These are phyloP conservation scores for Drosophila formosana DNA, from an alignment of 2,888 invertebrate species.

Conservation along the genomic window DNA sequence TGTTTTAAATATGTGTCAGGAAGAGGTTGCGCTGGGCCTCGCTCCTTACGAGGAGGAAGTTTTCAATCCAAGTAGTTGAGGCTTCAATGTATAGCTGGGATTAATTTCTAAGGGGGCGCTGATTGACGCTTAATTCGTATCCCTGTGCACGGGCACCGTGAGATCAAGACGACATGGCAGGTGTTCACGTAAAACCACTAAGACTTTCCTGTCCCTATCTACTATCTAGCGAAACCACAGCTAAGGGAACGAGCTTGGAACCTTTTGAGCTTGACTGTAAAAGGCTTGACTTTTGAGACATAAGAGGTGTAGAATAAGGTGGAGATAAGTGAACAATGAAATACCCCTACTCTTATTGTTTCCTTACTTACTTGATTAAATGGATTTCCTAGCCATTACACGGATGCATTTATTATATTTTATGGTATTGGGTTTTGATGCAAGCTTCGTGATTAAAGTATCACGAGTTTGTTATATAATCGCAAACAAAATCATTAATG, in stretches of 20 bases:
- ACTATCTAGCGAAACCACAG: slow-evolving; percentile 86
- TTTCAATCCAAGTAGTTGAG: no score
- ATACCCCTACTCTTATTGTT: slow-evolving; percentile 37
- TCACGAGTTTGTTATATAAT: slow-evolving; percentile 37
- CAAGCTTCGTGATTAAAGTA: slow-evolving; percentile 37
- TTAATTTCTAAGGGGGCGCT: no score
- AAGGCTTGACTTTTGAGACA: no score
- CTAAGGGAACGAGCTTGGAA: slow-evolving; percentile 58
- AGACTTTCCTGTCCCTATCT: slow-evolving; percentile 75
- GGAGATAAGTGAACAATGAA: slow-evolving; percentile 31
- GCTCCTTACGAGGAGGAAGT: no score
- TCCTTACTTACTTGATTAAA: slow-evolving; percentile 36
- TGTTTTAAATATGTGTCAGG: no score
- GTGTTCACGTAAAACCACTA: no score
- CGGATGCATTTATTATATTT: slow-evolving; percentile 29
- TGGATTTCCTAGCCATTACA: slow-evolving; percentile 23
- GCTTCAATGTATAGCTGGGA: no score
- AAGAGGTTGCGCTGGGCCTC: no score
- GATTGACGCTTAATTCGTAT: no score
- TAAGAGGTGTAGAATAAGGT: slow-evolving; percentile 28
- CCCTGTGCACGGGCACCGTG: no score
- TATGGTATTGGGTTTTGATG: slow-evolving; percentile 33
- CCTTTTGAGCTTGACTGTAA: slow-evolving; percentile 86
- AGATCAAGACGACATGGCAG: no score
- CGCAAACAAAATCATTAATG: slow-evolving; percentile 12